Evolutionary conservation across 1,140 invertebrate genomes (phyloP), one percentile per base, ranked within the genome.

Genomic region (Apis cerana): DNA sequence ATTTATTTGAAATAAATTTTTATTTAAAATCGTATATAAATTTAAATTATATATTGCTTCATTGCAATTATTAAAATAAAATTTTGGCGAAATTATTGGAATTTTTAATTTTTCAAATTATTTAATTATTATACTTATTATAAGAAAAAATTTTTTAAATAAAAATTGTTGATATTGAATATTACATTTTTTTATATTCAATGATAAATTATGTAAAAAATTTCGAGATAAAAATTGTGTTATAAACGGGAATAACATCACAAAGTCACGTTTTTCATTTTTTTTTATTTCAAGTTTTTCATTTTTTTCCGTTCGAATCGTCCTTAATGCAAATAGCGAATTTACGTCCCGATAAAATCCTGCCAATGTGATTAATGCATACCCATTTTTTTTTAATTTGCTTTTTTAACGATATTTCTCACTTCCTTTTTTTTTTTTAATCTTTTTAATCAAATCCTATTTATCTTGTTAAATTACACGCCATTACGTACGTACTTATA

Each of bases 401-500:
- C 17, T 21, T 72, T 43, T 27, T 10, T 13, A 19, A 27, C 7
- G 7, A 1, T 56, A n/a, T 27, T 72, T 72, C 23, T 54, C 48
- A 3, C 64, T 50, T n/a, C 11, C 12, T 23, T 62, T 12, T 11
- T 11, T 11, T 21, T 59, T 59, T 59, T 17, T 48, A 7, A 13
- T 19, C 19, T 48, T n/a, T 48, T 68, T 68, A 69, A 69, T 50
- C 43, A 69, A 50, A 50, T 23, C 21, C 21, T 43, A 69, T 69
- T 8, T 23, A 69, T 69, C 48, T 69, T 69, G 67, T 69, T 69
- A 69, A 50, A 50, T 50, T 69, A 69, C 48, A 43, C 1, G 15
- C 21, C 21, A 23, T n/a, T n/a, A n/a, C n/a, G n/a, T 50, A 9
- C 48, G 8, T 69, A 52, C n/a, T 69, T 23, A 23, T 50, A 7